phyloP scores from a whole-genome alignment of 2,888 invertebrate genomes.

The Latrodectus elegans region DNA sequence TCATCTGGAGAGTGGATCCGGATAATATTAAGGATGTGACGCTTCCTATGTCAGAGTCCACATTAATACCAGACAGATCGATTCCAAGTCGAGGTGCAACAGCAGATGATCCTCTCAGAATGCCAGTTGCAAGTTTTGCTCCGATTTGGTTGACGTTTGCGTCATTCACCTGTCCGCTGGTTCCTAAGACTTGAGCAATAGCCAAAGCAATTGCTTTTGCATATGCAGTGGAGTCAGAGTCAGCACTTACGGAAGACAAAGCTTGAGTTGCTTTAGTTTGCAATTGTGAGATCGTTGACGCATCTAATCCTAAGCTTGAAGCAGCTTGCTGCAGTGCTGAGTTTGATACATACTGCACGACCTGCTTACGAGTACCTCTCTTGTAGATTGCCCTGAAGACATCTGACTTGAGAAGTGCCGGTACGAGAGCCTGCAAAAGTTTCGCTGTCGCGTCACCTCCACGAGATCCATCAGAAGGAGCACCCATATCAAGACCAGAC shows the following conservation, averaged over 20 bases:
- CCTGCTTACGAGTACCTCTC: not conserved
- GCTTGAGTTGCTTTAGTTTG: too few relatives aligned
- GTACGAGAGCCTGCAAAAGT: not conserved
- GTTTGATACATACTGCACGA: not conserved
- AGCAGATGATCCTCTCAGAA: not conserved
- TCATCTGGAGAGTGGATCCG: too few relatives aligned
- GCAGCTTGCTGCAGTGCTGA: too few relatives aligned
- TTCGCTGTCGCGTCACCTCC: not conserved
- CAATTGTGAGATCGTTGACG: too few relatives aligned
- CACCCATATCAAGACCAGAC: not conserved
- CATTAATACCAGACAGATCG: not conserved
- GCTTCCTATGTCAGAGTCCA: not conserved
- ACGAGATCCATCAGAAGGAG: not conserved
- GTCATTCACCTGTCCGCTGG: too few relatives aligned
- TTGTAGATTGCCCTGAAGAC: not conserved
- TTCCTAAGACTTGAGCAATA: too few relatives aligned
- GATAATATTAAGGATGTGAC: not conserved
- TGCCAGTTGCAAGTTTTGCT: not conserved
- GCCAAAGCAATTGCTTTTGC: too few relatives aligned
- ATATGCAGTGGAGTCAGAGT: too few relatives aligned
- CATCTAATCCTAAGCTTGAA: too few relatives aligned
- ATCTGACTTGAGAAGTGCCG: not conserved
- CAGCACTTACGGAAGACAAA: too few relatives aligned
- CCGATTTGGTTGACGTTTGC: too few relatives aligned
- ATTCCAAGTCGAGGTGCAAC: not conserved